Base-by-base conservation (phyloP, 2,888 invertebrate species). In the Ptycholaimellus sp. region DNA sequence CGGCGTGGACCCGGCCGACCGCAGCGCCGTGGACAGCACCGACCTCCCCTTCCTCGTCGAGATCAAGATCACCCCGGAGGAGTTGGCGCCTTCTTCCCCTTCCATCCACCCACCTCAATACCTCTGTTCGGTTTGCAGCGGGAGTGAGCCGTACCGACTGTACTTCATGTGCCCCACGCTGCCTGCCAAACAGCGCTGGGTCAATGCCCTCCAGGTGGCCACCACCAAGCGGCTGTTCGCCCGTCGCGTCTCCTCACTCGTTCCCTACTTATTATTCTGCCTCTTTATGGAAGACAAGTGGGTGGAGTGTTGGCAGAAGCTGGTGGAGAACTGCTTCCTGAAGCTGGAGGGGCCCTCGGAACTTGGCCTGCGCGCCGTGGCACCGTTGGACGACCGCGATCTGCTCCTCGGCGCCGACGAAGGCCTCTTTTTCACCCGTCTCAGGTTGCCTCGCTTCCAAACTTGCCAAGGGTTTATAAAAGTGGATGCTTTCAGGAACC, bases 351-450 rank as follows among this genome's bases (percentile, higher is more conserved):
- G 30, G n/a, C 20, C 16, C 23, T 5, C 6, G 18, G 17, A 33
- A 16, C 33, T 22, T 23, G 3, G 22, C 33, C 17, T 33, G 21
- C 33, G 7, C 23, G 20, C 21, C 33, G 33, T 22, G 21, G 21
- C 3, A 11, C 6, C 4, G 23, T 21, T n/a, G n/a, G n/a, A n/a
- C n/a, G n/a, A n/a, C n/a, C n/a, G n/a, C n/a, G n/a, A 23, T 4
- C 25, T 34, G 23, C 17, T 34, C 16, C 6, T 34, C 25, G 34
- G 34, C 27, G 23, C 16, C 18, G 44, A 49, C 20, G 46, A 47
- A 18, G 51, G 52, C 3, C 40, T 52, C 31, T 52, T 50, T 43
- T 51, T 45, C 41, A 49, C 51, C 14, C 38, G 33, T 25, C 29
- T 44, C 27, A 35, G 42, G n/a, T 38, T 41, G 22, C 46, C 46